Percentiles rank a stretch among this genome's conserved stretches.
Evolutionary conservation across 2,113 vertebrate genomes (phyloP).

Genomic region (Plectropomus leopardus): DNA sequence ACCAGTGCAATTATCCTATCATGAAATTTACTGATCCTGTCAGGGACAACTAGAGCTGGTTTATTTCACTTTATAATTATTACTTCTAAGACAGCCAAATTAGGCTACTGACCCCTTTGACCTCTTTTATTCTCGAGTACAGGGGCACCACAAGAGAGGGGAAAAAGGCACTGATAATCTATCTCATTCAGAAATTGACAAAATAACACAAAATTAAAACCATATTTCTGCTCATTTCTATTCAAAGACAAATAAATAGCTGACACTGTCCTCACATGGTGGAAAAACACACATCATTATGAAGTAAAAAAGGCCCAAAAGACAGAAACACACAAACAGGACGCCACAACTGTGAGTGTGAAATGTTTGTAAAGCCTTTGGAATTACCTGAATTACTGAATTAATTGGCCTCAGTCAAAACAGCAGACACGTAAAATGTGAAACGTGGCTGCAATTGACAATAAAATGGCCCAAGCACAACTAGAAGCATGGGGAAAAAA

Average conservation of each 20-base stretch:
- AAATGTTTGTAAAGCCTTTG: not conserved
- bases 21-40: conserved; percentile 2
- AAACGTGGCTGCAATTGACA: not conserved
- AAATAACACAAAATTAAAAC: not conserved
- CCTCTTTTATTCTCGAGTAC: not conserved
- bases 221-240: not conserved
- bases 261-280: not conserved
- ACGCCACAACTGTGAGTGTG: not conserved
- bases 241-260: not conserved
- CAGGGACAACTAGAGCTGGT: not conserved
- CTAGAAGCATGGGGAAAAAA: not conserved
- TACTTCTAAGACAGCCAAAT: conserved; percentile 1
- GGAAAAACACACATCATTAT: not conserved
- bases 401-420: not conserved
- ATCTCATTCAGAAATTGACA: not conserved
- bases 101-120: not conserved
- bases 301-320: not conserved
- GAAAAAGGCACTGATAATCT: not conserved
- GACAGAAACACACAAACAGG: not conserved
- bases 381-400: not conserved
- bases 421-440: not conserved
- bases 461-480: not conserved
- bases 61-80: conserved; percentile 23
- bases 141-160: not conserved
- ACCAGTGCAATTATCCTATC: conserved; percentile 28